These are phyloP conservation scores for Probosciger aterrimus DNA, from an alignment of 2,113 vertebrate species.

Conservation along the genomic window DNA sequence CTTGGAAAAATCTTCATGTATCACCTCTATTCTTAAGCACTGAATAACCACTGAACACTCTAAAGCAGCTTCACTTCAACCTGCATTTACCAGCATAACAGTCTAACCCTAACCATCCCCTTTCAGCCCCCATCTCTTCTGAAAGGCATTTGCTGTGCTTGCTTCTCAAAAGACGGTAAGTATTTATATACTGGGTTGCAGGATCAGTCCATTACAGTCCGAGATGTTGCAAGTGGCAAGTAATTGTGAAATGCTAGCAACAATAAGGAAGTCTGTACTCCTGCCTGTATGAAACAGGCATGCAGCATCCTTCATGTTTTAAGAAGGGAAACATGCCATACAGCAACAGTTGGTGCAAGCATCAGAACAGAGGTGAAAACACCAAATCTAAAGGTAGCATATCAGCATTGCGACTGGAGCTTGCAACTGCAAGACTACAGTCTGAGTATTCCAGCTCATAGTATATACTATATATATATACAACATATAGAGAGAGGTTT, in stretches of 20 bases:
- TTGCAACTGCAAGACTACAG: neutral
- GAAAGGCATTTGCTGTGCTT: slow-evolving; percentile 74
- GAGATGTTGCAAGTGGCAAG: slow-evolving; percentile 76
- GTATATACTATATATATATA: too few relatives aligned
- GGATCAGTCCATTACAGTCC: slow-evolving; percentile 79
- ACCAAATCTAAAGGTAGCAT: neutral
- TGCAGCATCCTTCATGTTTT: neutral
- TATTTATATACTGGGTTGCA: slow-evolving; percentile 72
- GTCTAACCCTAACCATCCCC: neutral
- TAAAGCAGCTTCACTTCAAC: neutral
- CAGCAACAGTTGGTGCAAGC: neutral
- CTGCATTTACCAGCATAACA: neutral
- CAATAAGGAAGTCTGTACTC: neutral
- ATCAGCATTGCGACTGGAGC: neutral
- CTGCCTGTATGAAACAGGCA: neutral
- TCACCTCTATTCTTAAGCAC: neutral
- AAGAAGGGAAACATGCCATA: neutral
- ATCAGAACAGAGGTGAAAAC: neutral
- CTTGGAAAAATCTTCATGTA: neutral
- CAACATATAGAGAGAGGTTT: neutral
- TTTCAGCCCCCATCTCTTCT: slow-evolving; percentile 73
- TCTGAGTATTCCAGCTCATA: neutral
- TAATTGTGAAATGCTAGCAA: neutral
- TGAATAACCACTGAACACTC: neutral
- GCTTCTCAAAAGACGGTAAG: slow-evolving; percentile 78